Percentiles rank a stretch among this genome's conserved stretches.
phyloP scores from a whole-genome alignment of 1,140 invertebrate genomes.

The Reticulitermes speratus region DNA sequence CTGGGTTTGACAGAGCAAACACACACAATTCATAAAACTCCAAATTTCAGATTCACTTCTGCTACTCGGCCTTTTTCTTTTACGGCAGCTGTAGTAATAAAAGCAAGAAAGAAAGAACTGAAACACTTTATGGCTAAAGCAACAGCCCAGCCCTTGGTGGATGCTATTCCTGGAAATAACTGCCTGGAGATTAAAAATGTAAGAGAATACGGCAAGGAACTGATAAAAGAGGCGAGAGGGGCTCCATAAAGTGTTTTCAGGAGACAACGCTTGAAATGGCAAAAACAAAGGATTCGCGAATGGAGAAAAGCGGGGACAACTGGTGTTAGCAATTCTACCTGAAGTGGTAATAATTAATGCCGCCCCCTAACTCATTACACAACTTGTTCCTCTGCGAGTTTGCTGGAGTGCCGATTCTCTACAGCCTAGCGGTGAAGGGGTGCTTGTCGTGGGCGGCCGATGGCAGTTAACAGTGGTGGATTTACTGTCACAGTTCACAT shows the following conservation, averaged over 20 bases:
- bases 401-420: neutral
- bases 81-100: neutral
- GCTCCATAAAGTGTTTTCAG: neutral
- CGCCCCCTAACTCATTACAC: neutral
- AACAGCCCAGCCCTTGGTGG: neutral
- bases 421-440: no score
- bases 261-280: neutral
- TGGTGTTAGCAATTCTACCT: neutral
- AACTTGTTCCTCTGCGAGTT: neutral
- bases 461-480: slow-evolving; percentile 8
- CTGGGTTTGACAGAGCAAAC: neutral
- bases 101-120: neutral
- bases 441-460: neutral
- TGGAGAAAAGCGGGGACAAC: neutral
- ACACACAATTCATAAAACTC: neutral
- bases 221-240: neutral
- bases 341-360: slow-evolving; percentile 16
- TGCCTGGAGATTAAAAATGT: neutral
- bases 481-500: neutral
- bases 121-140: neutral
- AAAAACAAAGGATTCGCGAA: neutral
- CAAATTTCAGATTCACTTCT: no score
- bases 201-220: neutral
- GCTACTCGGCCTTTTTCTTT: neutral
- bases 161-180: neutral